Evolutionary conservation across 1,140 invertebrate species (phyloP).

Genomic region (Lethrus apterus): DNA sequence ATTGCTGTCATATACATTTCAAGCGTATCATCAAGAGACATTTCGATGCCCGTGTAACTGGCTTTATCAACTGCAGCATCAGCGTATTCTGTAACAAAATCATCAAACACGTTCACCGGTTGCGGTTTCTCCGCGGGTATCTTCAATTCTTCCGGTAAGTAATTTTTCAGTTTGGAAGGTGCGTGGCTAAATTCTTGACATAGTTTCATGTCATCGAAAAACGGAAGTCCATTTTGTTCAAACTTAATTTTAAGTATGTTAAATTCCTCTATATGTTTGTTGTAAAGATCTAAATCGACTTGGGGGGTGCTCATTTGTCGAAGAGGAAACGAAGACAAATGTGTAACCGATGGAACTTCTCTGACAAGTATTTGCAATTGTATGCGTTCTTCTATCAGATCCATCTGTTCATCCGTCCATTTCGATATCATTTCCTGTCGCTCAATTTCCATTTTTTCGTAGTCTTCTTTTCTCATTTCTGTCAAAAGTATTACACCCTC

Average conservation of each 20-base stretch:
- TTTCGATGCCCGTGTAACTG: constrained; percentile 37
- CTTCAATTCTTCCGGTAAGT: constrained; percentile 25
- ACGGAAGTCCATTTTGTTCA: constrained; percentile 19
- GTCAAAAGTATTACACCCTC: constrained; percentile 41
- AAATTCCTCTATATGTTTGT: too few relatives aligned
- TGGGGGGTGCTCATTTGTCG: too few relatives aligned
- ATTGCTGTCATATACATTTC: constrained; percentile 41
- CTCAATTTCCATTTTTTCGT: constrained; percentile 24
- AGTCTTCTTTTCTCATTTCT: constrained; percentile 35
- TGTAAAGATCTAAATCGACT: too few relatives aligned
- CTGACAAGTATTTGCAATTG: neutral
- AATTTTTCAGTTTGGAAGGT: constrained; percentile 16
- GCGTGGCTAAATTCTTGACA: constrained; percentile 22
- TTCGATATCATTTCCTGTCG: constrained; percentile 18
- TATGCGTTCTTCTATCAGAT: neutral
- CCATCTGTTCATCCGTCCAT: constrained; percentile 3
- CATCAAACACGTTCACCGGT: constrained; percentile 27
- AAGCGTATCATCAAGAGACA: constrained; percentile 23
- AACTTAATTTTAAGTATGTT: too few relatives aligned
- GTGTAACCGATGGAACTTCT: too few relatives aligned
- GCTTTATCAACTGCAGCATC: constrained; percentile 40
- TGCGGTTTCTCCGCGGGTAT: constrained; percentile 11
- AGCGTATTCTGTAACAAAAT: constrained; percentile 28
- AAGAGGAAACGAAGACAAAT: too few relatives aligned
- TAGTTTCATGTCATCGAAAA: constrained; percentile 9